Evolutionary conservation across 2,113 vertebrate species (phyloP).

Genomic region (Mola mola): DNA sequence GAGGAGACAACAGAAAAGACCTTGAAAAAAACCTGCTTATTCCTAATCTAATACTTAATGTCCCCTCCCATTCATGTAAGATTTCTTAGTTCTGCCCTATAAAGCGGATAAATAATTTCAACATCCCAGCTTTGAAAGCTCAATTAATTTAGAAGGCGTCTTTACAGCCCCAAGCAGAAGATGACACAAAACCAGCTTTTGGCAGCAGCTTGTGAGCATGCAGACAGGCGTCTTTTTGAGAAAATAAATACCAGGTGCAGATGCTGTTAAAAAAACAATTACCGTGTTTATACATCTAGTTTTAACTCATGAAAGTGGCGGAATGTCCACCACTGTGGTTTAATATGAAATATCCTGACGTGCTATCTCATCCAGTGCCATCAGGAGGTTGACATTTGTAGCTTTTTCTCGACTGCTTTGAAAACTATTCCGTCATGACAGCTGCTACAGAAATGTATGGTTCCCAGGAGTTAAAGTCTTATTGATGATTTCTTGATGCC

Average conservation of each 20-base stretch:
- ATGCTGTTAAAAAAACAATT: background rate
- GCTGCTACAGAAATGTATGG: background rate
- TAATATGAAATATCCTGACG: too few relatives aligned
- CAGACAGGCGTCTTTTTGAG: background rate
- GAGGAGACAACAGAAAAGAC: conserved; percentile 29
- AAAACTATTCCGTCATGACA: too few relatives aligned
- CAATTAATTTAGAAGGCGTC: conserved; percentile 58
- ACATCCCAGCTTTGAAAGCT: conserved; percentile 57
- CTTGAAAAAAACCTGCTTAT: conserved; percentile 12
- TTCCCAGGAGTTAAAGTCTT: background rate
- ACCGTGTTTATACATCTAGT: background rate
- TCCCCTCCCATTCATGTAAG: conserved; percentile 32
- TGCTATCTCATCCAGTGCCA: too few relatives aligned
- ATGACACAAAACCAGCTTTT: conserved; percentile 31
- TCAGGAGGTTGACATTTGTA: background rate
- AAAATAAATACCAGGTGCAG: background rate
- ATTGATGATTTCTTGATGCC: too few relatives aligned
- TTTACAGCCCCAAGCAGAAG: conserved; percentile 31
- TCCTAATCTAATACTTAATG: conserved; percentile 49
- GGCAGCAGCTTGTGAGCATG: conserved; percentile 30
- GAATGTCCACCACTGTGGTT: too few relatives aligned
- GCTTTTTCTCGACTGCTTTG: background rate
- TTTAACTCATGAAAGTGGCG: too few relatives aligned
- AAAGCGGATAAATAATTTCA: conserved; percentile 65
- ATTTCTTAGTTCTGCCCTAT: conserved; percentile 39